Percentiles rank a stretch among this genome's conserved stretches.
Conservation (phyloP, 1,140 invertebrate species). For the Meteorus sp. region DNA sequence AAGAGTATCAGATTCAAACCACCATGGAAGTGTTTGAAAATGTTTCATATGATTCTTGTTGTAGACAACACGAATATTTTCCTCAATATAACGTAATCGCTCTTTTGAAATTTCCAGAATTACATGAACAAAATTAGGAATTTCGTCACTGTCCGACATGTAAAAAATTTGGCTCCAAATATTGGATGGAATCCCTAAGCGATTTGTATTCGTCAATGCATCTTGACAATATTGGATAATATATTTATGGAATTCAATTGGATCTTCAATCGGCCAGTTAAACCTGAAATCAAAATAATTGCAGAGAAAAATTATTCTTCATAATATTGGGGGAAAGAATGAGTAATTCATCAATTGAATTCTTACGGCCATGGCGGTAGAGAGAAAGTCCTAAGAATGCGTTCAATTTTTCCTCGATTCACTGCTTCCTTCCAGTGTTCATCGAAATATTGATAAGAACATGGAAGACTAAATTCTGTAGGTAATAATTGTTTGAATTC, state of each 20-base stretch:
- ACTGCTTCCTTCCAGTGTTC: slow-evolving; percentile 56
- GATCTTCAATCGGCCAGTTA: slow-evolving; percentile 46
- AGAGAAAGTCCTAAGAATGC: slow-evolving; percentile 38
- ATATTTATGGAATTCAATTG: slow-evolving; percentile 32
- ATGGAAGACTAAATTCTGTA: slow-evolving; percentile 46
- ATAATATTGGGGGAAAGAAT: neutral
- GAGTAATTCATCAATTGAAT: slow-evolving; percentile 14
- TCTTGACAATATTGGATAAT: slow-evolving; percentile 42
- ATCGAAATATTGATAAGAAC: slow-evolving; percentile 62
- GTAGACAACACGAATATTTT: slow-evolving; percentile 45
- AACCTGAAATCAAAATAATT: slow-evolving; percentile 38
- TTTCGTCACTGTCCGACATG: slow-evolving; percentile 32
- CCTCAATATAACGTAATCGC: slow-evolving; percentile 40
- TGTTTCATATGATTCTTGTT: slow-evolving; percentile 50
- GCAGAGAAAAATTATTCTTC: slow-evolving; percentile 11
- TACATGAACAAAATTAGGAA: slow-evolving; percentile 44
- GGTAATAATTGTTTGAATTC: slow-evolving; percentile 59
- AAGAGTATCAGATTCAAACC: slow-evolving; percentile 50
- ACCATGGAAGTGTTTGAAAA: slow-evolving; percentile 51
- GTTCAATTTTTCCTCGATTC: slow-evolving; percentile 40
- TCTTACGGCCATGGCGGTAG: slow-evolving; percentile 51
- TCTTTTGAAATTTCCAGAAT: slow-evolving; percentile 44
- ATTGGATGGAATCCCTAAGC: slow-evolving; percentile 32
- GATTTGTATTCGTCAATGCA: slow-evolving; percentile 35
- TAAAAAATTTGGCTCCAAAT: slow-evolving; percentile 47